A percentile compares a stretch with the other conserved stretches of the same genome.
These are phyloP conservation scores for Bruchidius siliquastri DNA, from an alignment of 2,888 invertebrate species.

Conservation along the genomic window DNA sequence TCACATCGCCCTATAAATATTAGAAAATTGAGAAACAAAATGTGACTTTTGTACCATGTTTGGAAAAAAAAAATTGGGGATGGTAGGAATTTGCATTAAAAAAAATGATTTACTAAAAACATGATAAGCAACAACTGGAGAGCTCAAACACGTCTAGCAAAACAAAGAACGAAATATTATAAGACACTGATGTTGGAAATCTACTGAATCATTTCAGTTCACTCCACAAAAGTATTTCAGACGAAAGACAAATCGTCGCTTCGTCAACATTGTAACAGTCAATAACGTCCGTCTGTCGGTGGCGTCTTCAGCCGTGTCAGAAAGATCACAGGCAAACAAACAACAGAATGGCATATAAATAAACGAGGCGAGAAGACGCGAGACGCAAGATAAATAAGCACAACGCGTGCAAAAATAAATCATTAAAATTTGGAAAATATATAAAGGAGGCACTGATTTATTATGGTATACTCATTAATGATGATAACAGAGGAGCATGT, in stretches of 20 bases:
- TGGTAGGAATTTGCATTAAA: too few relatives aligned
- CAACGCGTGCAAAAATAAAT: conserved; percentile 36
- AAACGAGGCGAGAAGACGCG: conserved; percentile 9
- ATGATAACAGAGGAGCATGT: too few relatives aligned
- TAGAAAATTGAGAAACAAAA: too few relatives aligned
- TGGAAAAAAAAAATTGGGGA: too few relatives aligned
- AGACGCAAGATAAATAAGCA: conserved; percentile 28
- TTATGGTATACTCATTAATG: conserved; percentile 12
- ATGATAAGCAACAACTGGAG: too few relatives aligned
- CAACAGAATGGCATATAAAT: conserved; percentile 19
- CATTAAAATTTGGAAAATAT: conserved; percentile 26
- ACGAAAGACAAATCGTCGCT: not conserved
- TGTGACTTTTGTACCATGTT: too few relatives aligned
- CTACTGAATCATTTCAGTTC: not conserved
- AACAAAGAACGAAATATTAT: too few relatives aligned
- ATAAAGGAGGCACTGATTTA: conserved; percentile 1
- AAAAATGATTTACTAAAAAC: too few relatives aligned
- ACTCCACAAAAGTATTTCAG: not conserved
- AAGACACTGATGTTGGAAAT: too few relatives aligned
- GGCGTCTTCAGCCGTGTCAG: not conserved
- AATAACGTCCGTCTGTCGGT: conserved; percentile 7
- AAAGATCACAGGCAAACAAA: conserved; percentile 5
- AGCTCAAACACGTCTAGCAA: too few relatives aligned
- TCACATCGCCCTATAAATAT: too few relatives aligned
- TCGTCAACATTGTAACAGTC: conserved; percentile 9